These are phyloP conservation scores for Bradypodion ventrale DNA, from an alignment of 2,797 vertebrate species.

Conservation along the genomic window DNA sequence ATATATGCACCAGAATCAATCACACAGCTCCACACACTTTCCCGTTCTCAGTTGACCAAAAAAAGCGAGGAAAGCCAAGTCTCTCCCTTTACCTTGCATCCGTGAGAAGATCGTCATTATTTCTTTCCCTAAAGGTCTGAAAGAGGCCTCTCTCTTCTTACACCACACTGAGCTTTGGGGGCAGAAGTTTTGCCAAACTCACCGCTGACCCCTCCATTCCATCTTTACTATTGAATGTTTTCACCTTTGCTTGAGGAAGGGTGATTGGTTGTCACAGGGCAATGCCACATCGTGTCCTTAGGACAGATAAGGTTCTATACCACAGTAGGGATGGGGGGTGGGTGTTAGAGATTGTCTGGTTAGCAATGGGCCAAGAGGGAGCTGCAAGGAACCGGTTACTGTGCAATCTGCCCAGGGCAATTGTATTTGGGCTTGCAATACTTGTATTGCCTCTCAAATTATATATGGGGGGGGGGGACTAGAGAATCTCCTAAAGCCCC, in stretches of 20 bases:
- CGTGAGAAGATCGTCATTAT: neutral
- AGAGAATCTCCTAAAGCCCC: slow-evolving; percentile 5
- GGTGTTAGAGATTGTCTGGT: slow-evolving; percentile 1
- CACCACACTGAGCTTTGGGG: neutral
- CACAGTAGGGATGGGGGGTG: neutral
- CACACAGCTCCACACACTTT: neutral
- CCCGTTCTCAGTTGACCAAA: neutral
- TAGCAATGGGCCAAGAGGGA: neutral
- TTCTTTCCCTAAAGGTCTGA: slow-evolving; percentile 4
- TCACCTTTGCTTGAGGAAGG: neutral
- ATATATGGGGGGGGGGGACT: neutral
- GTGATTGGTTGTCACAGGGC: neutral
- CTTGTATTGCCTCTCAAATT: slow-evolving; percentile 16
- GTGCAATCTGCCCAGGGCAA: slow-evolving; percentile 6
- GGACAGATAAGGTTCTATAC: neutral
- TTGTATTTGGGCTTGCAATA: neutral
- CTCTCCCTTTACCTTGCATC: neutral
- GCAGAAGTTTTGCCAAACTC: slow-evolving; percentile 12
- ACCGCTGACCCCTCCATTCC: neutral
- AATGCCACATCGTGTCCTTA: neutral
- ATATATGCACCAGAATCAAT: slow-evolving; percentile 4
- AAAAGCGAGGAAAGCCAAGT: neutral
- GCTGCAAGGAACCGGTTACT: neutral
- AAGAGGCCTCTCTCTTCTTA: neutral
- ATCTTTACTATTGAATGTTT: slow-evolving; percentile 4